Evolutionary conservation across 1,140 invertebrate genomes (phyloP).

Genomic region (Heliconius nattereri): DNA sequence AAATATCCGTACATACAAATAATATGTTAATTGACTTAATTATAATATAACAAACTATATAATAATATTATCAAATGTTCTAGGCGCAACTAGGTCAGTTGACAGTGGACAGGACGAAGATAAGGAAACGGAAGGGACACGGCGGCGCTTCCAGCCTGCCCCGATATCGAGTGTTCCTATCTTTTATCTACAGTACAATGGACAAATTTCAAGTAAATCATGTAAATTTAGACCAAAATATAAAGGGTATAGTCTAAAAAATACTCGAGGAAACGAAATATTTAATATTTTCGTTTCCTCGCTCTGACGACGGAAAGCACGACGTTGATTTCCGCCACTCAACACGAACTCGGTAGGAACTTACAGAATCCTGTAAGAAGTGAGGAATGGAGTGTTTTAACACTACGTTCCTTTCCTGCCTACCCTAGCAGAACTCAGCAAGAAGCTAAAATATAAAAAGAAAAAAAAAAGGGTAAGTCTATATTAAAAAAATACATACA

Average conservation of each 20-base stretch:
- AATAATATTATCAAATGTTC: slow-evolving; percentile 1
- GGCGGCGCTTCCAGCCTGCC: slow-evolving; percentile 7
- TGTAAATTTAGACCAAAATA: neutral
- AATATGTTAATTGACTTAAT: neutral
- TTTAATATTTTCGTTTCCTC: too few relatives aligned
- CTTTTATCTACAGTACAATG: neutral
- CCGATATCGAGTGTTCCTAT: slow-evolving; percentile 8
- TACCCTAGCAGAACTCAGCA: too few relatives aligned
- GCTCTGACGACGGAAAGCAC: too few relatives aligned
- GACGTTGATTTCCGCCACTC: too few relatives aligned
- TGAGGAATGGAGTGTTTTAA: too few relatives aligned
- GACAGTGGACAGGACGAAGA: slow-evolving; percentile 12
- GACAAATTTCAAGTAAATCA: neutral
- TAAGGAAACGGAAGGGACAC: slow-evolving; percentile 29
- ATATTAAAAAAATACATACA: neutral
- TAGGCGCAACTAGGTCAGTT: slow-evolving; percentile 2
- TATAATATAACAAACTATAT: slow-evolving; percentile 3
- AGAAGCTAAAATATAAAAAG: too few relatives aligned
- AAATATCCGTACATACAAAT: too few relatives aligned
- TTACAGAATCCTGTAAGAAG: too few relatives aligned
- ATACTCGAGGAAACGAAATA: too few relatives aligned
- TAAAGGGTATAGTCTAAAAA: neutral
- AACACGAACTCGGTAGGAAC: too few relatives aligned
- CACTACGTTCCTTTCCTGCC: too few relatives aligned
- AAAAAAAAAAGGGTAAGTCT: too few relatives aligned